Evolutionary conservation across 2,797 vertebrate genomes (phyloP).

Genomic region (Sphenodon punctatus): DNA sequence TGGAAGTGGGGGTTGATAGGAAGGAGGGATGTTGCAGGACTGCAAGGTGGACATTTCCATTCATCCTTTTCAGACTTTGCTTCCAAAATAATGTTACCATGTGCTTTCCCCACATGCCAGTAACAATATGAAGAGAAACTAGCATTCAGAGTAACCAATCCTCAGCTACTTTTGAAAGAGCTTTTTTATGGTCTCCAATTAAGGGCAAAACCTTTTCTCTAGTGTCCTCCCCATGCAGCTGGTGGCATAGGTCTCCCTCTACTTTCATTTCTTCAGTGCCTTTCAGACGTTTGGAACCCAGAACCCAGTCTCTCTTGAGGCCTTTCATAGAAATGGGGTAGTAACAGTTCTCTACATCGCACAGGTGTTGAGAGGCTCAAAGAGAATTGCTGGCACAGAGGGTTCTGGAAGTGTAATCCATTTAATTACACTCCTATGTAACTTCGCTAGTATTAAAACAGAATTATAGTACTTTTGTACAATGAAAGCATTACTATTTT

Average conservation of each 20-base stretch:
- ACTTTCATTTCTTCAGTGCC: fast-evolving
- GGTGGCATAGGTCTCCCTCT: fast-evolving
- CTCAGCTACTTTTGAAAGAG: neutral
- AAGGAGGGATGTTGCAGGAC: neutral
- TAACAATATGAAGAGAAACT: too few relatives aligned
- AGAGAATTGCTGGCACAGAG: too few relatives aligned
- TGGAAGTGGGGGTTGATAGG: too few relatives aligned
- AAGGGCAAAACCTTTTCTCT: neutral
- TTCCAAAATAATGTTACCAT: neutral
- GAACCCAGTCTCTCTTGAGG: fast-evolving
- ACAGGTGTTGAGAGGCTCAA: neutral
- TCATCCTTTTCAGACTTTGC: neutral
- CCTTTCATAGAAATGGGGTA: neutral
- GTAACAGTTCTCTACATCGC: neutral
- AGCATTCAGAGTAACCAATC: neutral
- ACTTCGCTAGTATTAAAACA: neutral
- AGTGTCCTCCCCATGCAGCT: too few relatives aligned
- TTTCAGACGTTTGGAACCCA: fast-evolving
- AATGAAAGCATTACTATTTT: conserved; percentile 12
- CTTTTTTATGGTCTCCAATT: neutral
- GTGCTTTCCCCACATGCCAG: neutral
- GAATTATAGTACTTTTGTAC: conserved; percentile 6
- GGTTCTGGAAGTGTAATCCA: too few relatives aligned
- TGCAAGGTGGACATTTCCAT: fast-evolving
- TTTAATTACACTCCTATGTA: conserved; percentile 4